These are phyloP conservation scores for Hyperoodon ampullatus DNA, from an alignment of 2,113 vertebrate genomes.

Conservation along the genomic window DNA sequence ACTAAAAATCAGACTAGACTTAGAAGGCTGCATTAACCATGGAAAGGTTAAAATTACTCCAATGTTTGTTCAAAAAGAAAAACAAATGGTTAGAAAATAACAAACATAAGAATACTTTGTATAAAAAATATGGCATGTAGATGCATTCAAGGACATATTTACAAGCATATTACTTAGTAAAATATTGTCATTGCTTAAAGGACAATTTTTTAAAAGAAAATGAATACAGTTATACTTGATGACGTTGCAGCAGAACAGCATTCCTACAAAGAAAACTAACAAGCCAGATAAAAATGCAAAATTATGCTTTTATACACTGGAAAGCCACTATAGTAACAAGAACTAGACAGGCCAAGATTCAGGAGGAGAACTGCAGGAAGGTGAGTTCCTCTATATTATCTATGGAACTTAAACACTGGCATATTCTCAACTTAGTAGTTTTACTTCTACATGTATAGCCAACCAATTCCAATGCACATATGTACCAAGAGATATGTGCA, in stretches of 20 bases:
- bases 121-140: not conserved
- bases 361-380: not conserved
- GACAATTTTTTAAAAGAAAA: not conserved
- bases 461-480: not conserved
- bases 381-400: not conserved
- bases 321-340: not conserved
- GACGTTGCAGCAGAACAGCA: not conserved
- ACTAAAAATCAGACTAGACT: not conserved
- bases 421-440: not conserved
- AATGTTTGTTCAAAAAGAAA: not conserved
- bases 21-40: not conserved
- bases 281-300: not conserved
- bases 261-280: not conserved
- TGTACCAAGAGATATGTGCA: not conserved
- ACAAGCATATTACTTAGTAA: conserved; percentile 2
- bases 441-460: not conserved
- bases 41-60: not conserved
- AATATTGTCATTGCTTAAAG: not conserved
- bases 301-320: not conserved
- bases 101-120: not conserved
- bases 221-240: not conserved
- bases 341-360: not conserved
- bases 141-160: not conserved
- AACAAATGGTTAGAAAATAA: not conserved
- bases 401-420: not conserved